Conservation (phyloP, 2,888 invertebrate genomes). For the Sinodicranocentrus sp. region DNA sequence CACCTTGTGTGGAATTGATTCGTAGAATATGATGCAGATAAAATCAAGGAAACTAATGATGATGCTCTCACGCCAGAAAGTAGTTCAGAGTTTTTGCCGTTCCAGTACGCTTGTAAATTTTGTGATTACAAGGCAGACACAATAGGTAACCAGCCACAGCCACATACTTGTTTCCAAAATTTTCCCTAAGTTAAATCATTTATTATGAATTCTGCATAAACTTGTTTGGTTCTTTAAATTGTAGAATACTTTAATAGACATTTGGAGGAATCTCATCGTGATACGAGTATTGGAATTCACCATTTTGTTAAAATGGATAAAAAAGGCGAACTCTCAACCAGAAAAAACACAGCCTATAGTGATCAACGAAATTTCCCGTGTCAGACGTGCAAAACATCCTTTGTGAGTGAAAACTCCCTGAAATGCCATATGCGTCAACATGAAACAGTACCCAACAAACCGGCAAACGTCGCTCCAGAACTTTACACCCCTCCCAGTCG, state of each 20-base stretch:
- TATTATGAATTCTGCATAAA: background rate
- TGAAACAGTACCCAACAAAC: slow-evolving; percentile 47
- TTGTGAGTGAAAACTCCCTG: slow-evolving; percentile 79
- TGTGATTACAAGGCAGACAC: slow-evolving; percentile 66
- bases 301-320: no score
- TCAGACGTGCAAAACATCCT: slow-evolving; percentile 78
- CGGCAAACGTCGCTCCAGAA: slow-evolving; percentile 45
- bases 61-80: background rate
- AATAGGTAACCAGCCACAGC: slow-evolving; percentile 46
- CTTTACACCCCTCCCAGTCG: slow-evolving; percentile 11
- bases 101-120: slow-evolving; percentile 72
- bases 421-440: slow-evolving; percentile 79
- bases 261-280: slow-evolving; percentile 60
- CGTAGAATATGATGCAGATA: background rate
- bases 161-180: background rate
- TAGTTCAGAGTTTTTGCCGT: slow-evolving; percentile 44
- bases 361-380: slow-evolving; percentile 78
- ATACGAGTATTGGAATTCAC: background rate
- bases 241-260: slow-evolving; percentile 65
- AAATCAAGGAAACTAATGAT: background rate
- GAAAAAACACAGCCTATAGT: slow-evolving; percentile 53
- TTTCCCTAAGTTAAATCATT: slow-evolving; percentile 1
- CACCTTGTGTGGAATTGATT: slow-evolving; percentile 7
- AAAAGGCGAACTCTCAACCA: slow-evolving; percentile 76
- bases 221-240: background rate